phyloP scores from a whole-genome alignment of 2,797 vertebrate genomes.

The Melanotaenia boesemani region DNA sequence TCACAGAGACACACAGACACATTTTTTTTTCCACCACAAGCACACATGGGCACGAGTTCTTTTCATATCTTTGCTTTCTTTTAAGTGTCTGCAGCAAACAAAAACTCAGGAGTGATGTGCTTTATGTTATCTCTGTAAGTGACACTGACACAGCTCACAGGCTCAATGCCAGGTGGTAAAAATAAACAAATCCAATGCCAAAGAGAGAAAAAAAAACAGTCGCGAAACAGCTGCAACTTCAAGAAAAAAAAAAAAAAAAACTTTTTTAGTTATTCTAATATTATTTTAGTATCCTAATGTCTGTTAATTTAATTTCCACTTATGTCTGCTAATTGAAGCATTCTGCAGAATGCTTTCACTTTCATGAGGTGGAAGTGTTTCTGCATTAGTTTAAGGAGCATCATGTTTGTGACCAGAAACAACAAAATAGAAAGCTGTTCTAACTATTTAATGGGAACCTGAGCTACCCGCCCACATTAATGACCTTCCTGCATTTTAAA shows the following conservation, averaged over 20 bases:
- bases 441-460: slow-evolving; percentile 65
- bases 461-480: slow-evolving; percentile 65
- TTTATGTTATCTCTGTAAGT: slow-evolving; percentile 22
- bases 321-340: slow-evolving; percentile 42
- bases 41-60: background rate
- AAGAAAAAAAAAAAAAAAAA: slow-evolving; percentile 29
- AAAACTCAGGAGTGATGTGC: background rate
- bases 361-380: slow-evolving; percentile 36
- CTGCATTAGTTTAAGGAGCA: slow-evolving; percentile 41
- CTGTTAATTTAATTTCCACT: slow-evolving; percentile 63
- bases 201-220: background rate
- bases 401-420: slow-evolving; percentile 43
- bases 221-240: slow-evolving; percentile 26
- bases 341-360: slow-evolving; percentile 55
- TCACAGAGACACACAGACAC: slow-evolving; percentile 1
- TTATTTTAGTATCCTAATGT: slow-evolving; percentile 37
- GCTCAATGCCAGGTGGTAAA: slow-evolving; percentile 27
- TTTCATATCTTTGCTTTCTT: background rate
- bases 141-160: slow-evolving; percentile 22
- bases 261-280: slow-evolving; percentile 43
- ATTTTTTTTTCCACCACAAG: background rate
- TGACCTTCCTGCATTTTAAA: slow-evolving; percentile 72
- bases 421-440: slow-evolving; percentile 37
- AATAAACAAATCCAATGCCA: slow-evolving; percentile 12
- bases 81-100: slow-evolving; percentile 17